A percentile compares a stretch with the other conserved stretches of the same genome.
Conservation (phyloP, 1,140 invertebrate genomes). For the Macrosteles quadrilineatus region DNA sequence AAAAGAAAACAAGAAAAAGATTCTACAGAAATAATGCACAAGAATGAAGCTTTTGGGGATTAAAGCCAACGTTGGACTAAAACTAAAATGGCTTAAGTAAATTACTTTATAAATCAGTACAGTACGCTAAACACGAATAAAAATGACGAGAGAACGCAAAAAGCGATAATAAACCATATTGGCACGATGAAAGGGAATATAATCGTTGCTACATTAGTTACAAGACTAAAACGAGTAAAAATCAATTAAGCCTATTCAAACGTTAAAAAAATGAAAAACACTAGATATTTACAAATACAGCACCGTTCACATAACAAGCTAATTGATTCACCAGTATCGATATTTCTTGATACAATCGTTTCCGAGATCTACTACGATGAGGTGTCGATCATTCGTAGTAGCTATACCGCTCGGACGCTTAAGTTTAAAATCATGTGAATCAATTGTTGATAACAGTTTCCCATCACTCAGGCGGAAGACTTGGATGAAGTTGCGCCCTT, state of each 20-base stretch:
- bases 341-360: slow-evolving; percentile 89
- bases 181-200: not conserved
- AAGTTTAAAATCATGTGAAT: slow-evolving; percentile 76
- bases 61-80: no score
- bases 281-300: slow-evolving; percentile 14
- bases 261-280: not conserved
- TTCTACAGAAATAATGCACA: no score
- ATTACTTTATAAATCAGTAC: no score
- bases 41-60: no score
- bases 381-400: slow-evolving; percentile 65
- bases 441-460: slow-evolving; percentile 70
- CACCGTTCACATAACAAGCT: not conserved
- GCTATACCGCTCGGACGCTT: slow-evolving; percentile 80
- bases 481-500: slow-evolving; percentile 72
- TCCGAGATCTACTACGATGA: slow-evolving; percentile 86
- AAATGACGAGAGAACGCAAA: no score
- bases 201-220: slow-evolving; percentile 21
- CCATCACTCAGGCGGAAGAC: slow-evolving; percentile 68
- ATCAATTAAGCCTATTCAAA: slow-evolving; percentile 17
- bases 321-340: slow-evolving; percentile 70
- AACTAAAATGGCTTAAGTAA: no score
- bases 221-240: not conserved
- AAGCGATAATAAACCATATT: slow-evolving; percentile 1
- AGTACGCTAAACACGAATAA: no score
- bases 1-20: no score